phyloP scores from a whole-genome alignment of 1,140 invertebrate genomes.

The Polypedilum pembai region DNA sequence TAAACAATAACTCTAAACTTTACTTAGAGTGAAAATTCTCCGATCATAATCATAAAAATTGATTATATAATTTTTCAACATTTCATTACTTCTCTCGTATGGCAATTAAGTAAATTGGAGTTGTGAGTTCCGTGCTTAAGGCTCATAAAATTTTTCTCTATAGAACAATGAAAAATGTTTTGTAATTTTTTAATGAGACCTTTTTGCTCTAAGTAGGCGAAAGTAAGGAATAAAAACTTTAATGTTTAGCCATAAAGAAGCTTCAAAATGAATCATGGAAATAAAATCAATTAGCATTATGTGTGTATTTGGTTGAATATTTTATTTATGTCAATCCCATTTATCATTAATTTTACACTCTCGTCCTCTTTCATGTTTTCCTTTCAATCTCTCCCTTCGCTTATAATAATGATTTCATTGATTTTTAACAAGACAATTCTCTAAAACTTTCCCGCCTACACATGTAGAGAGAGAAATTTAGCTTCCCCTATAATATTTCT shows the following conservation, averaged over 20 bases:
- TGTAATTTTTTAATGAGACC: not conserved
- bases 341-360: not conserved
- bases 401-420: not conserved
- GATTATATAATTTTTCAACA: no score
- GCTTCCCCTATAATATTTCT: no score
- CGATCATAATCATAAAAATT: no score
- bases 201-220: not conserved
- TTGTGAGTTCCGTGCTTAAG: no score
- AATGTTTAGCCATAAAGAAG: not conserved
- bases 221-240: not conserved
- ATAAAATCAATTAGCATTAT: not conserved
- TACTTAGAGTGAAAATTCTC: no score
- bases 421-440: conserved; percentile 16
- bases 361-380: not conserved
- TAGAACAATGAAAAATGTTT: conserved; percentile 19
- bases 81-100: no score
- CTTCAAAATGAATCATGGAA: not conserved
- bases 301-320: not conserved
- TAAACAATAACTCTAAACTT: no score
- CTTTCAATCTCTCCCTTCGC: not conserved
- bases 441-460: not conserved
- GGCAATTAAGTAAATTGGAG: no score
- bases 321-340: not conserved
- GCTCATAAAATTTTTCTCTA: not conserved
- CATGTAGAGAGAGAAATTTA: no score